Evolutionary conservation across 2,113 vertebrate genomes (phyloP), one percentile per base, ranked within the genome.

Genomic region (Heterocephalus glaber): DNA sequence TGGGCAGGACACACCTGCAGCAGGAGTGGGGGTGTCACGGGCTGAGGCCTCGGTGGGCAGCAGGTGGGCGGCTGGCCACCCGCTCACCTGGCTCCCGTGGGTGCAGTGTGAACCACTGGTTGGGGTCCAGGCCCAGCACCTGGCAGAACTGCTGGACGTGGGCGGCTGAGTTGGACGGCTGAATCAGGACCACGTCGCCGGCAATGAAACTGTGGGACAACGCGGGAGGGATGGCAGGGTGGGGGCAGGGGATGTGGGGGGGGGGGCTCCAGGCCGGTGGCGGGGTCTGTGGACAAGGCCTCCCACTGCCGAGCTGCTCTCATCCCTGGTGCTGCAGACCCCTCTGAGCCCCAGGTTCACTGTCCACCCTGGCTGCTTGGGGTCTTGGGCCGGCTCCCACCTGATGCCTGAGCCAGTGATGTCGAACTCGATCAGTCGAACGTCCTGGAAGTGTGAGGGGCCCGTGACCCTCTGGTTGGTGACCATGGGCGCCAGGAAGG

Each of bases 401-500:
- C 98, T 97, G 19, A 99, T 99, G 76, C 98, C 98, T 0, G 99
- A 99, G 90, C 98, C 99, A 0, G 96, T 79, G 66, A 99, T 93
- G 85, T 99, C 99, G 0, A 99, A 99, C 92, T 99, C 99, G 0
- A 99, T 99, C 92, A 98, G 99, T 24, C 99, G 99, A 19, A 99
- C 99, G 0, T 99, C 99, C 98, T 99, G 99, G 96, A 99, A 99
- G 92, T 99, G 99, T 0, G 95, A 97, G 0, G 66, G 79, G 19
- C 99, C 98, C 0, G 99, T 99, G 26, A 99, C 98, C 66, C 99
- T 98, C 81, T 83, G 96, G 68, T 99, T 99, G 97, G 97, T 98
- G 72, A 99, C 47, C 97, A 99, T 0, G 12, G 20, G 98, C 14
- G 99, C 99, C 61, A 93, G 17, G 26, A 99, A 99, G 3, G 99